A percentile compares a stretch with the other conserved stretches of the same genome.
Evolutionary conservation across 2,797 vertebrate species (phyloP).

Genomic region (Labroides dimidiatus): DNA sequence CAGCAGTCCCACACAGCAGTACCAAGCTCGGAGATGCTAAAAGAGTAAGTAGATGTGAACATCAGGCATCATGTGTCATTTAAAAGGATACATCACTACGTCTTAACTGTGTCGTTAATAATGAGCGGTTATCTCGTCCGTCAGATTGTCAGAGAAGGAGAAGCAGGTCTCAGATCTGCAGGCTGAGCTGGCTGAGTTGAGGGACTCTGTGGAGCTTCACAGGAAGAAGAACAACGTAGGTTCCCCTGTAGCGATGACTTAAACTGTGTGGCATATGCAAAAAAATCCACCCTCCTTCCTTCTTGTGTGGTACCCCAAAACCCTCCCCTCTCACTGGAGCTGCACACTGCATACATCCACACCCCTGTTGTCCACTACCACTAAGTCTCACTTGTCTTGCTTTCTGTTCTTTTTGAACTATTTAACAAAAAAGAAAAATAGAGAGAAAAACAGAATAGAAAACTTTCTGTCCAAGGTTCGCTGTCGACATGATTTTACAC

Average conservation of each 20-base stretch:
- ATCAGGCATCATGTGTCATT: neutral
- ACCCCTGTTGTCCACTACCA: conserved; percentile 38
- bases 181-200: conserved; percentile 87
- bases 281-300: neutral
- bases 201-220: conserved; percentile 91
- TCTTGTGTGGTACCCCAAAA: conserved; percentile 44
- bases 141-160: conserved; percentile 91
- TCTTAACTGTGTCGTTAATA: neutral
- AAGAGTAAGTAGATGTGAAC: conserved; percentile 73
- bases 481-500: conserved; percentile 43
- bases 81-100: neutral
- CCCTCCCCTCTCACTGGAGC: conserved; percentile 32
- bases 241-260: conserved; percentile 39
- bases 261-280: conserved; percentile 12
- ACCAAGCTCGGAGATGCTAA: conserved; percentile 78
- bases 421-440: too few species aligned
- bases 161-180: conserved; percentile 85
- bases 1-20: conserved; percentile 67
- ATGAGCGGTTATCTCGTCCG: conserved; percentile 20
- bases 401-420: conserved; percentile 26
- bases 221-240: conserved; percentile 98
- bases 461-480: conserved; percentile 21
- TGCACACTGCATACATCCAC: conserved; percentile 46
- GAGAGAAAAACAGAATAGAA: conserved; percentile 12
- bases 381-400: conserved; percentile 21